phyloP scores from a whole-genome alignment of 2,888 invertebrate species.

The Orthosia cruda region DNA sequence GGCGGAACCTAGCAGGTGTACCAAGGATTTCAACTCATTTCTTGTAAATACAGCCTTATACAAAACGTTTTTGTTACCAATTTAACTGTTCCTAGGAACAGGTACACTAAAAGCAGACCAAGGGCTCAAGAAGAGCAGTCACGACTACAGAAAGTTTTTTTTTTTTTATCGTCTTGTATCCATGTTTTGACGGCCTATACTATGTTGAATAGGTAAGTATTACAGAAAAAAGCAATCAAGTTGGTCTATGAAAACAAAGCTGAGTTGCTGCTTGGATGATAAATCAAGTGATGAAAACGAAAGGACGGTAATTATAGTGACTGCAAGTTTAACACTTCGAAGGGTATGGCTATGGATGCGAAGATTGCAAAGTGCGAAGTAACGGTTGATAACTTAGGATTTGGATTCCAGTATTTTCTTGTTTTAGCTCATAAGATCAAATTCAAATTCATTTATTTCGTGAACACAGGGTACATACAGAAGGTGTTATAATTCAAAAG shows the following conservation, averaged over 20 bases:
- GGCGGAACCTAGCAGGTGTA: conserved; percentile 63
- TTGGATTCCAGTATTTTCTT: too few species aligned
- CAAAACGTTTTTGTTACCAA: conserved; percentile 45
- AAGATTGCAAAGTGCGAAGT: too few species aligned
- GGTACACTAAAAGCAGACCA: not conserved
- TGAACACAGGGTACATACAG: too few species aligned
- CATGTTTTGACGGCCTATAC: not conserved
- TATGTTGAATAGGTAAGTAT: not conserved
- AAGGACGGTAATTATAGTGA: not conserved
- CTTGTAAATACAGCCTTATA: conserved; percentile 42
- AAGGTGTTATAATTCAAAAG: too few species aligned
- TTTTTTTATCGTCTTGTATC: not conserved
- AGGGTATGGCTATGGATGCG: not conserved
- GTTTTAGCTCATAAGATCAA: too few species aligned
- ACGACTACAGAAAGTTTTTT: not conserved
- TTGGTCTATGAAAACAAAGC: not conserved
- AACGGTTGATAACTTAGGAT: too few species aligned
- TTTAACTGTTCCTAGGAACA: conserved; percentile 42
- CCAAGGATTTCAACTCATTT: conserved; percentile 57
- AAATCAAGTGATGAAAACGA: too few species aligned
- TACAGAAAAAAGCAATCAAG: not conserved
- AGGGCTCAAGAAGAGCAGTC: not conserved
- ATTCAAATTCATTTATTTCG: too few species aligned
- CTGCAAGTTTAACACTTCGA: too few species aligned
- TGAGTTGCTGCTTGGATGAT: not conserved